Evolutionary conservation across 2,888 invertebrate genomes (phyloP), one percentile per base, ranked within the genome.

Genomic region (Falcaria lacertinaria): DNA sequence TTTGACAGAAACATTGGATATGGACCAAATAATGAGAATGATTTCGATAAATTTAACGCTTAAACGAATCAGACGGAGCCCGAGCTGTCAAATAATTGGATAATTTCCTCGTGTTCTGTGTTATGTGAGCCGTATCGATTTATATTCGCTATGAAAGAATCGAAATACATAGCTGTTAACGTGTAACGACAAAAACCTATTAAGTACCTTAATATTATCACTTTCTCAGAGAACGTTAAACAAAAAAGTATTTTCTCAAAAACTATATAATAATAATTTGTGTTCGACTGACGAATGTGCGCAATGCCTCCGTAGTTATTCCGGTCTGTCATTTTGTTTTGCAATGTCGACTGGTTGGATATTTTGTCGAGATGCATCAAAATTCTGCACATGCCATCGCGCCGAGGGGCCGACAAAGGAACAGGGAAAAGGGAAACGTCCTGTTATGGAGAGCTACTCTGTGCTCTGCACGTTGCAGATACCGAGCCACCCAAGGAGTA

Each of bases 341-440:
- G 28, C 28, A 28, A 28, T 28, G 28, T 28, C 28, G 28, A 7
- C 28, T 28, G 28, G 28, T 28, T 28, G 28, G 28, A 28, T 28
- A 28, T 28, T 11, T 28, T 28, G 28, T 28, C 11, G 11, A 28
- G 28, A 54, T 63, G 49, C 66, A 84, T 86, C 80, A 84, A 81
- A 80, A 87, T 87, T 86, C 87, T 60, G 69, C 69, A 59, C 59
- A 71, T 78, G 84, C 80, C 75, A 69, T 70, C 52, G 41, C 33
- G 34, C 50, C 42, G 51, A 54, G 52, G 58, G 61, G 59, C 54
- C 47, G 56, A 47, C 50, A 45, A 54, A 44, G 46, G 43, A 51
- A 47, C 46, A 50, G 60, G 65, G 62, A 64, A 72, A n/a, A 74
- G 80, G 82, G 82, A 76, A 76, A 63, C 34, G 46, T 46, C 69